Percentiles rank a stretch among this genome's conserved stretches.
These are phyloP conservation scores for Cryptus viduatorius DNA, from an alignment of 2,888 invertebrate genomes.

Conservation along the genomic window DNA sequence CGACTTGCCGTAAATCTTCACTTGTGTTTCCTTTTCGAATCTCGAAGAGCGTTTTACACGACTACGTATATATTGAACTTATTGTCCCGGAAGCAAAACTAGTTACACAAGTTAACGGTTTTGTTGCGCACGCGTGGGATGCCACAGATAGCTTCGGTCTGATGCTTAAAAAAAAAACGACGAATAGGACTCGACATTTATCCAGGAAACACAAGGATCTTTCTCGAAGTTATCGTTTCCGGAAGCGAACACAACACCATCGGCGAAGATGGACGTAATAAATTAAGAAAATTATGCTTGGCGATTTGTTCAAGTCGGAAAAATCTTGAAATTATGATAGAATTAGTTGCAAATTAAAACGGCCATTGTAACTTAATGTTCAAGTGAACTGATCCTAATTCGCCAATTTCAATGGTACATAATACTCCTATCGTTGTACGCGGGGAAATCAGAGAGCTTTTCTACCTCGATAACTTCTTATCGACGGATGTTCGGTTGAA, in stretches of 20 bases:
- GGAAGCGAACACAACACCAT: slow-evolving; percentile 19
- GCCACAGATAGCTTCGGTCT: not conserved
- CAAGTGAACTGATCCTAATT: too few species aligned
- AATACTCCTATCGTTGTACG: too few species aligned
- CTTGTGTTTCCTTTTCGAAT: slow-evolving; percentile 47
- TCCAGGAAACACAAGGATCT: slow-evolving; percentile 45
- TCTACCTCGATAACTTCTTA: too few species aligned
- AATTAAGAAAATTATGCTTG: not conserved
- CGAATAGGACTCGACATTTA: slow-evolving; percentile 14
- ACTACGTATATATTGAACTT: slow-evolving; percentile 26
- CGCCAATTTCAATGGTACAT: too few species aligned
- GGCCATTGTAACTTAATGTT: too few species aligned
- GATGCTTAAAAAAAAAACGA: not conserved
- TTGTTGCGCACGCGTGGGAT: slow-evolving; percentile 35
- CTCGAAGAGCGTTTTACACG: not conserved
- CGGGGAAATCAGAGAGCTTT: too few species aligned
- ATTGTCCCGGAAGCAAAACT: slow-evolving; percentile 45
- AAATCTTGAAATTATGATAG: too few species aligned
- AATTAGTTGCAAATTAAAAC: too few species aligned
- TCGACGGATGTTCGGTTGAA: too few species aligned
- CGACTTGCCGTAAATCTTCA: slow-evolving; percentile 38
- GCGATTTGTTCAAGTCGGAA: not conserved
- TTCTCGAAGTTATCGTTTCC: slow-evolving; percentile 4
- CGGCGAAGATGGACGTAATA: slow-evolving; percentile 7
- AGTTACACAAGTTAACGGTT: slow-evolving; percentile 36